phyloP scores from a whole-genome alignment of 2,797 vertebrate species.

The Smutsia gigantea region DNA sequence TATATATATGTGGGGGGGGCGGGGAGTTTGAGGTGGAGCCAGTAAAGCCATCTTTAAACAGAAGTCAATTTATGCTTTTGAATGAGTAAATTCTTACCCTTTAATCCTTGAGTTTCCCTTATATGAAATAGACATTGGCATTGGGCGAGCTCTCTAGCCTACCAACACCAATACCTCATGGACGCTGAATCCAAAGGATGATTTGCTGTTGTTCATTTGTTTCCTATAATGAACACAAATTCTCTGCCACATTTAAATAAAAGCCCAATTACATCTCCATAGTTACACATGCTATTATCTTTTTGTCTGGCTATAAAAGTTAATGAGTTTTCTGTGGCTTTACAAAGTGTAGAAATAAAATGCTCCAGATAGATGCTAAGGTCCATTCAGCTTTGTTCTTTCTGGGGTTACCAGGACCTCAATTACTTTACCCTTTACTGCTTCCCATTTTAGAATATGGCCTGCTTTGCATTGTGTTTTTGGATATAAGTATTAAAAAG shows the following conservation, averaged over 20 bases:
- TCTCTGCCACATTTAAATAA: constrained; percentile 54
- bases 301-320: neutral
- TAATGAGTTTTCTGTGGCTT: constrained; percentile 13
- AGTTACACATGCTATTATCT: constrained; percentile 25
- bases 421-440: constrained; percentile 6
- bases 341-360: constrained; percentile 29
- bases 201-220: constrained; percentile 49
- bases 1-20: neutral
- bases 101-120: neutral
- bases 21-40: neutral
- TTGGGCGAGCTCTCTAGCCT: neutral
- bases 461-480: neutral
- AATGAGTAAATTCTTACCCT: neutral
- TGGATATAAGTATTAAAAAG: neutral
- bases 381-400: neutral
- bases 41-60: neutral
- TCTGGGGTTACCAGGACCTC: neutral
- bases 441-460: constrained; percentile 34
- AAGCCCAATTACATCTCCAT: constrained; percentile 50
- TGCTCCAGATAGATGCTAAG: neutral
- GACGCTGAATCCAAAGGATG: neutral
- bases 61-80: neutral
- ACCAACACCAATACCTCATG: neutral
- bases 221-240: constrained; percentile 46
- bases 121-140: neutral